Evolutionary conservation across 2,888 invertebrate genomes (phyloP).

Genomic region (Drosophila cognata): DNA sequence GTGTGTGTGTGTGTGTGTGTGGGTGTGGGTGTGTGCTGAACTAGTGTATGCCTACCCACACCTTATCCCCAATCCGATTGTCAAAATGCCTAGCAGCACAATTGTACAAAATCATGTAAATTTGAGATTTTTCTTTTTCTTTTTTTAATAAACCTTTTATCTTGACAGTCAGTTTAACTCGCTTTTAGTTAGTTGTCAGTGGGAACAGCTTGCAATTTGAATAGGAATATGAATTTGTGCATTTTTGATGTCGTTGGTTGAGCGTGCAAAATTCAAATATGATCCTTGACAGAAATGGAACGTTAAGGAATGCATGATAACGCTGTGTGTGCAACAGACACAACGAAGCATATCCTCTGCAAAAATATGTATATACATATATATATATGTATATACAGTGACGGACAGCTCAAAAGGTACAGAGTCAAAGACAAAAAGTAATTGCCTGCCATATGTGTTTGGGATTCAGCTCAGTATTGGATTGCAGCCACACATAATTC

Average conservation of each 20-base stretch:
- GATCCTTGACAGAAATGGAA: background rate
- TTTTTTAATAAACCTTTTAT: background rate
- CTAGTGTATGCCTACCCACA: background rate
- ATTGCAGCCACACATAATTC: too few species aligned
- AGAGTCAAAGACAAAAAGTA: too few species aligned
- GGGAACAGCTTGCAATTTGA: background rate
- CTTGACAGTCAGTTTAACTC: conserved; percentile 5
- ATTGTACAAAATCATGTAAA: background rate
- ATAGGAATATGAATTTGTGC: background rate
- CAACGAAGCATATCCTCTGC: background rate
- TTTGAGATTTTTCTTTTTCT: background rate
- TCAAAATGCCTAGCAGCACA: conserved; percentile 15
- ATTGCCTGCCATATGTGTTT: too few species aligned
- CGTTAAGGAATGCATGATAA: background rate
- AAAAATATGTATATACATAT: background rate
- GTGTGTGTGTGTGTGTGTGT: background rate
- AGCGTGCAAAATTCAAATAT: background rate
- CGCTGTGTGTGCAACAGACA: background rate
- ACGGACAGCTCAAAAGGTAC: too few species aligned
- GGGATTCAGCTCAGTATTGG: too few species aligned
- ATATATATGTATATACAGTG: background rate
- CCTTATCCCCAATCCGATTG: conserved; percentile 10
- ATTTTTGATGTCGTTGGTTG: background rate
- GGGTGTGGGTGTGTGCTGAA: background rate
- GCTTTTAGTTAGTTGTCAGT: background rate